Conservation (phyloP, 2,113 vertebrate genomes). For the Sceloporus tristichus region DNA sequence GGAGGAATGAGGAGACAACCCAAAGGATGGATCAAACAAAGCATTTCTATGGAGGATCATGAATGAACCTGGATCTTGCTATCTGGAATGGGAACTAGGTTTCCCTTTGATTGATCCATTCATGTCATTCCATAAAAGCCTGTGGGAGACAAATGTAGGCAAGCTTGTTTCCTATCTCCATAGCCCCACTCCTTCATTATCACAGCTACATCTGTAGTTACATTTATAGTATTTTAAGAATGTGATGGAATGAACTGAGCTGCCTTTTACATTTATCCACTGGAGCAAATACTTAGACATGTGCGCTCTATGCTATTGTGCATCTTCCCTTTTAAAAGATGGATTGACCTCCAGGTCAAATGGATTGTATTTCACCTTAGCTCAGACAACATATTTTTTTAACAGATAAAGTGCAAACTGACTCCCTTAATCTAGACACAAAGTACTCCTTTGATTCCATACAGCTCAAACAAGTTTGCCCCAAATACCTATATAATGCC, state of each 20-base stretch:
- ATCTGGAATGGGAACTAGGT: too few relatives aligned
- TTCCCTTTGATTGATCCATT: too few relatives aligned
- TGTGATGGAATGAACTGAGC: neutral
- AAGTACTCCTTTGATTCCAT: conserved; percentile 47
- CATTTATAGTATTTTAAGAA: neutral
- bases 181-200: too few relatives aligned
- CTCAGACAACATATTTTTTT: conserved; percentile 4
- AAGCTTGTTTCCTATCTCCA: too few relatives aligned
- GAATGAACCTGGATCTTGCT: too few relatives aligned
- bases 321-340: conserved; percentile 16
- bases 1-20: too few relatives aligned
- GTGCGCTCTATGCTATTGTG: neutral
- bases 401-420: neutral
- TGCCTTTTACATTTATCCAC: neutral
- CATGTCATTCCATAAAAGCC: too few relatives aligned
- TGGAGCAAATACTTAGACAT: neutral
- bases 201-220: neutral
- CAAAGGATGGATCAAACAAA: too few relatives aligned
- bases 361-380: conserved; percentile 11
- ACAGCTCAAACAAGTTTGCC: conserved; percentile 30
- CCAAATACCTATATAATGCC: neutral
- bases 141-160: too few relatives aligned
- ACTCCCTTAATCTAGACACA: conserved; percentile 31
- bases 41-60: too few relatives aligned
- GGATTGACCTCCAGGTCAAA: conserved; percentile 40